Base-by-base conservation (phyloP, 2,113 vertebrate genomes). In the Hydropotes inermis region DNA sequence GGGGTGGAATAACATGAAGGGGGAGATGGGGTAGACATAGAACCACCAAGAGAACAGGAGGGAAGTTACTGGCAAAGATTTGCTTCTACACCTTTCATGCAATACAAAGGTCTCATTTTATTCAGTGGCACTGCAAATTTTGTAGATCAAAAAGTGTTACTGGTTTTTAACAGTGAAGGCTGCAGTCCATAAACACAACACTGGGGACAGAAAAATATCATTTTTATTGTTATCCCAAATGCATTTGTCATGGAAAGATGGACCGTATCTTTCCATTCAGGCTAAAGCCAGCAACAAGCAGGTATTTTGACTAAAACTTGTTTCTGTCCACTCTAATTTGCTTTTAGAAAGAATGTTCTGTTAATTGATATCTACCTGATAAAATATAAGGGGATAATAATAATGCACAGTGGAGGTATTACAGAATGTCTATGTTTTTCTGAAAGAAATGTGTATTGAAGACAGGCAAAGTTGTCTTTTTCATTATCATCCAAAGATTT, bases 361-460 rank as follows among this genome's bases (percentile, higher is more conserved):
- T 70, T 58, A 86, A 61, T 57, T 91, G 81, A 47, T 23, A 85
- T 33, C 7, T 92, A 33, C 93, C 3, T 81, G 19, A 94, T 64
- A 98, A 97, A 82, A 81, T 3, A 83, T n/a, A 92, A 36, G 5
- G 47, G 36, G 60, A 61, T 64, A 79, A 70, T 54, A 55, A 58
- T 45, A 82, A 98, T 19, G 27, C n/a, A 97, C 23, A 91, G 33
- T 76, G 55, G 67, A 93, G 86, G 7, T 0, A 0, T 70, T 19
- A 45, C 9, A 93, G 11, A 76, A n/a, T 23, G 19, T 43, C 50
- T 78, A 0, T 30, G 15, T 43, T 97, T 95, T 36, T 93, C 43
- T 85, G 88, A 70, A 95, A 23, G 45, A 39, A 96, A 98, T 82
- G 74, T 33, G 60, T 85, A 91, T 23, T 11, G 12, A 67, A 57